Evolutionary conservation across 2,797 vertebrate species (phyloP).

Genomic region (Podarcis siculus): DNA sequence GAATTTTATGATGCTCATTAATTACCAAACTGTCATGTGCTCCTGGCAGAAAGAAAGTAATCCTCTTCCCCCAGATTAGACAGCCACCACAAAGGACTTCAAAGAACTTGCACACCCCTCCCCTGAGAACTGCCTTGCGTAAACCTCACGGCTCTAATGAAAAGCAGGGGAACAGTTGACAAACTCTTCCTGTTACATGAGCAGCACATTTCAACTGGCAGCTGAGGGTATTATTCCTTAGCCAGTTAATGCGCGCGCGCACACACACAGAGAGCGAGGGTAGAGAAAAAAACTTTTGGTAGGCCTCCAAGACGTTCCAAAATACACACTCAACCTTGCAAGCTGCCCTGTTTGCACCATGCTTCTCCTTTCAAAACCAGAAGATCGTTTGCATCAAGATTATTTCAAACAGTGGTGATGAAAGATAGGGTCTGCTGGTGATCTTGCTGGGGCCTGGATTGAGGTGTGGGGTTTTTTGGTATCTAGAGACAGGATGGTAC

Average conservation of each 20-base stretch:
- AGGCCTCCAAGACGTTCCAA: conserved; percentile 32
- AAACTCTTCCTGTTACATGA: conserved; percentile 69
- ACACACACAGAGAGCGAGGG: no score
- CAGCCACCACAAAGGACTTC: conserved; percentile 93
- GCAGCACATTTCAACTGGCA: conserved; percentile 64
- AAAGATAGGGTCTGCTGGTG: not conserved
- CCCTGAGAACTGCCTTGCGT: conserved; percentile 82
- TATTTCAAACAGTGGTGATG: conserved; percentile 26
- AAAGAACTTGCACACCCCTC: conserved; percentile 84
- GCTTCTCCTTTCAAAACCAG: conserved; percentile 37
- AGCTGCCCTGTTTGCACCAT: conserved; percentile 44
- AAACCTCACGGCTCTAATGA: conserved; percentile 89
- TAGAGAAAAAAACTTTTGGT: not conserved
- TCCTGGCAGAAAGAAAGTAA: conserved; percentile 90
- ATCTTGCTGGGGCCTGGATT: not conserved
- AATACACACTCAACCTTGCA: conserved; percentile 54
- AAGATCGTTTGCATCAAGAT: conserved; percentile 41
- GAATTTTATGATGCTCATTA: conserved; percentile 97
- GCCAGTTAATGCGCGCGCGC: conserved; percentile 40
- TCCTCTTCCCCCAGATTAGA: conserved; percentile 91
- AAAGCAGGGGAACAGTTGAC: conserved; percentile 72
- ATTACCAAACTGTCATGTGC: conserved; percentile 93
- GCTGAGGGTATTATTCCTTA: conserved; percentile 56
- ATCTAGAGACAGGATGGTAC: not conserved
- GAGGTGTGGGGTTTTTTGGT: not conserved